A percentile compares a stretch with the other conserved stretches of the same genome.
Conservation (phyloP, 2,113 vertebrate species). For the Lamprotornis superbus region DNA sequence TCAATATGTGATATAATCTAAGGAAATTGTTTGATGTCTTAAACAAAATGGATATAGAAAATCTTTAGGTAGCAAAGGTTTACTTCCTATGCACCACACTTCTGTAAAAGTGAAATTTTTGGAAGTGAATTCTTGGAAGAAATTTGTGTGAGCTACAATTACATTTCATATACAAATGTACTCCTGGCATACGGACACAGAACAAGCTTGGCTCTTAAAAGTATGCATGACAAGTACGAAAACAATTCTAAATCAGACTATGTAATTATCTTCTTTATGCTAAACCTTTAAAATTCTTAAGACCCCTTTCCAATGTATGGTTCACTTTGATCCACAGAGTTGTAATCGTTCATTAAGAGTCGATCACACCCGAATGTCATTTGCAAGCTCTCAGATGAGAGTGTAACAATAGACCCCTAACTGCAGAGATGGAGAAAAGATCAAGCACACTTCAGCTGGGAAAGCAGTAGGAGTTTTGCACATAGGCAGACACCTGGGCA, state of each 20-base stretch:
- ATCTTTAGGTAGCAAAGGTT: not conserved
- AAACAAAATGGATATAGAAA: not conserved
- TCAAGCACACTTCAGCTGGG: slow-evolving; percentile 63
- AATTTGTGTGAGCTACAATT: not conserved
- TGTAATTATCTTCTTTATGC: slow-evolving; percentile 66
- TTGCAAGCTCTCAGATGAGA: slow-evolving; percentile 62
- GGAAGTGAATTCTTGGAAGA: not conserved
- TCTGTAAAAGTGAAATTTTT: not conserved
- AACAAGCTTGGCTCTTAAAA: not conserved
- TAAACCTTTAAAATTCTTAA: slow-evolving; percentile 67
- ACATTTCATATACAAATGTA: not conserved
- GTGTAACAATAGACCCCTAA: slow-evolving; percentile 61
- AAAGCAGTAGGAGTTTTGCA: slow-evolving; percentile 37
- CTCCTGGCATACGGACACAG: not conserved
- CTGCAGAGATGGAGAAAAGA: slow-evolving; percentile 50
- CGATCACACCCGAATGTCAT: slow-evolving; percentile 67
- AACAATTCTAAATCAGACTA: slow-evolving; percentile 61
- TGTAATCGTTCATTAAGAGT: slow-evolving; percentile 69
- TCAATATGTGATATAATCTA: not conserved
- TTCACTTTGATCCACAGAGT: slow-evolving; percentile 65
- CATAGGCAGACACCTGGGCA: slow-evolving; percentile 54
- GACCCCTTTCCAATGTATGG: slow-evolving; percentile 29
- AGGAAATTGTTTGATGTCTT: not conserved
- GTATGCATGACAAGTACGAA: slow-evolving; percentile 44
- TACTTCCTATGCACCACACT: not conserved